phyloP scores from a whole-genome alignment of 1,140 invertebrate genomes.

The Drosophila santomea region DNA sequence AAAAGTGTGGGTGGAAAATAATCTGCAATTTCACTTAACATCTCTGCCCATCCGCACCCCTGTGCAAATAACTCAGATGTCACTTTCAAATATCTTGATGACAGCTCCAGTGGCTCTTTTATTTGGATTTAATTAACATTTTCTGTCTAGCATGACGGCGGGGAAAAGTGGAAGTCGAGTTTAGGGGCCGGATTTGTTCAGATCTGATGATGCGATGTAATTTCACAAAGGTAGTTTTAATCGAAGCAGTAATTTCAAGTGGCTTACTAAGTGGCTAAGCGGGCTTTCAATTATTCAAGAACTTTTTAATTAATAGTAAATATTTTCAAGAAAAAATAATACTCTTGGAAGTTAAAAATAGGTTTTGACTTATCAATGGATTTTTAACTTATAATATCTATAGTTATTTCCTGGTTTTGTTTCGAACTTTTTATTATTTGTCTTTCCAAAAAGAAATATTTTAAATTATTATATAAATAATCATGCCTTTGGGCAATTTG shows the following conservation, averaged over 20 bases:
- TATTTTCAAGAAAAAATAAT: too few species aligned
- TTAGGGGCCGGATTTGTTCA: neutral
- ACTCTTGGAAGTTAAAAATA: too few species aligned
- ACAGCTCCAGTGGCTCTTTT: slow-evolving; percentile 9
- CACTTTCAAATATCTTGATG: slow-evolving; percentile 22
- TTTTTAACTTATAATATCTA: too few species aligned
- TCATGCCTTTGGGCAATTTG: slow-evolving; percentile 1
- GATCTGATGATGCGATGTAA: neutral
- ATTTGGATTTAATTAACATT: slow-evolving; percentile 30
- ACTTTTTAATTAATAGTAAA: too few species aligned
- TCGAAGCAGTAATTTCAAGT: neutral
- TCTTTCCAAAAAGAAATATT: too few species aligned
- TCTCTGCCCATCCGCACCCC: neutral
- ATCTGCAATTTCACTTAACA: slow-evolving; percentile 28
- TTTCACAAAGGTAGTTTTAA: neutral
- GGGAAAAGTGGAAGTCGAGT: neutral
- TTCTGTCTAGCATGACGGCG: slow-evolving; percentile 3
- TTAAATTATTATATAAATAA: neutral
- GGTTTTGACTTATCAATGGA: too few species aligned
- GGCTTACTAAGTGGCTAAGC: too few species aligned
- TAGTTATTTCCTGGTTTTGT: too few species aligned
- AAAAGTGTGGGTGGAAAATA: slow-evolving; percentile 4
- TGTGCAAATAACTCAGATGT: slow-evolving; percentile 28
- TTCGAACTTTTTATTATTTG: too few species aligned
- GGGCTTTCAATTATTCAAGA: too few species aligned